These are phyloP conservation scores for Paracanthobrama guichenoti DNA, from an alignment of 2,113 vertebrate species.

Conservation along the genomic window DNA sequence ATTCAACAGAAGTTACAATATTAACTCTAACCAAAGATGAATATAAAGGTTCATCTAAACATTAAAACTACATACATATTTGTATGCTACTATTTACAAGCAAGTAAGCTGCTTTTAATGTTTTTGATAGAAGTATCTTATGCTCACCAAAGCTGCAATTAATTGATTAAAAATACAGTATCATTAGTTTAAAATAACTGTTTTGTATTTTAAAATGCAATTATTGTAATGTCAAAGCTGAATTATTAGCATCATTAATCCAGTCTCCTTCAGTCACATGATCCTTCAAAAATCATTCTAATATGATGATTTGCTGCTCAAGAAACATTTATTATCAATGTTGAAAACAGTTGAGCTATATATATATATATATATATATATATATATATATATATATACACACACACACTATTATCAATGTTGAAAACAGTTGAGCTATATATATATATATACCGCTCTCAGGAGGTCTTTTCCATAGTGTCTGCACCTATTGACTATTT, in stretches of 20 bases:
- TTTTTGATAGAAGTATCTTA: background rate
- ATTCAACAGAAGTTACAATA: background rate
- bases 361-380: too few species aligned
- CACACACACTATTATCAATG: too few species aligned
- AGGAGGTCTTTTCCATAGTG: too few species aligned
- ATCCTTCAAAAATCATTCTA: background rate
- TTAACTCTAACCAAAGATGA: background rate
- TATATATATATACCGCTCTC: too few species aligned
- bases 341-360: background rate
- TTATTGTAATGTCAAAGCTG: background rate
- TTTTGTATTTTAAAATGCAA: background rate
- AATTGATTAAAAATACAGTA: background rate
- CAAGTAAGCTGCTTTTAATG: background rate
- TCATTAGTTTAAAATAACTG: background rate
- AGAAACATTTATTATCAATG: background rate
- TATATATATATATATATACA: too few species aligned
- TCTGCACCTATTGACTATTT: too few species aligned
- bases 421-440: background rate
- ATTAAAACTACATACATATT: too few species aligned
- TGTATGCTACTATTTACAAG: too few species aligned
- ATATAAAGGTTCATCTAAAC: background rate
- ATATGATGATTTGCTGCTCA: background rate
- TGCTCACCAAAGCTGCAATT: background rate
- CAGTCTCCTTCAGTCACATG: background rate
- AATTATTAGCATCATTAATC: background rate